These are phyloP conservation scores for Drosophila aff. DNA, from an alignment of 1,140 invertebrate species.

Conservation along the genomic window DNA sequence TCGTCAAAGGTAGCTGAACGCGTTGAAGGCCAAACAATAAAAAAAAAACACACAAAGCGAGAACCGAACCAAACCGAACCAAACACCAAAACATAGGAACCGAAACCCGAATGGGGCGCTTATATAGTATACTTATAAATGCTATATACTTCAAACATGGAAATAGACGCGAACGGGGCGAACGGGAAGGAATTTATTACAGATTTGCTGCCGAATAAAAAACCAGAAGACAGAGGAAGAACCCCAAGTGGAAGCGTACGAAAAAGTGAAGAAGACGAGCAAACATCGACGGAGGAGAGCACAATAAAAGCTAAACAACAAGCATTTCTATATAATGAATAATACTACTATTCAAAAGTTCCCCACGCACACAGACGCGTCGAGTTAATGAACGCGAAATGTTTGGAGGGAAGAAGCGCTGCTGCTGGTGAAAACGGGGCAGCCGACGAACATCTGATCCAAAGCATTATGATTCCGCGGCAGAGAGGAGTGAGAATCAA, in stretches of 20 bases:
- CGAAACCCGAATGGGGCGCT: slow-evolving; percentile 50
- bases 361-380: slow-evolving; percentile 26
- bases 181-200: slow-evolving; percentile 73
- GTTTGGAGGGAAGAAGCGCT: slow-evolving; percentile 39
- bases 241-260: slow-evolving; percentile 59
- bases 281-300: slow-evolving; percentile 49
- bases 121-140: slow-evolving; percentile 43
- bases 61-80: slow-evolving; percentile 24
- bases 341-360: slow-evolving; percentile 47
- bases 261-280: slow-evolving; percentile 59
- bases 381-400: slow-evolving; percentile 68
- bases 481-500: slow-evolving; percentile 7
- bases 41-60: slow-evolving; percentile 26
- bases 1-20: slow-evolving; percentile 81
- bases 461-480: slow-evolving; percentile 50
- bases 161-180: slow-evolving; percentile 41
- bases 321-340: slow-evolving; percentile 56
- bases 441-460: slow-evolving; percentile 65
- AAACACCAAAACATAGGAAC: slow-evolving; percentile 53
- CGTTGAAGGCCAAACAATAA: slow-evolving; percentile 78
- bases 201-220: slow-evolving; percentile 59
- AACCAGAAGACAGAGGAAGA: slow-evolving; percentile 37
- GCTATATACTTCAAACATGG: slow-evolving; percentile 40
- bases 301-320: slow-evolving; percentile 42
- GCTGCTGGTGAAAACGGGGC: slow-evolving; percentile 15